Evolutionary conservation across 2,888 invertebrate genomes (phyloP), one percentile per base, ranked within the genome.

Genomic region (Idaea aversata): DNA sequence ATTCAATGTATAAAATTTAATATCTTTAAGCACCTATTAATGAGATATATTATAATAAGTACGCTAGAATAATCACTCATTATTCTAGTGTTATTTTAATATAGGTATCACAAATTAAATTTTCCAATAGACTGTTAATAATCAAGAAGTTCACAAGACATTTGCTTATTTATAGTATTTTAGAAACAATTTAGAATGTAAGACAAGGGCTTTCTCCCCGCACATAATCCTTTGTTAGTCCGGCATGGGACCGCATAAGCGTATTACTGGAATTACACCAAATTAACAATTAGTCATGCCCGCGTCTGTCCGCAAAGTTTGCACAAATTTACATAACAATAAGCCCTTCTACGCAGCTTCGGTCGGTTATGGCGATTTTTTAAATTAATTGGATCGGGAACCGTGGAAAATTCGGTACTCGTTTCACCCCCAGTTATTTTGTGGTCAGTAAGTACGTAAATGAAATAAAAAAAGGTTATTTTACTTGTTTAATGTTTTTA

Each of bases 261-360:
- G 64, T 67, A 69, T 69, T 69, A 67, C 58, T 6, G 60, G 89
- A 88, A 91, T 93, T 91, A 91, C 65, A 78, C 82, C 86, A 90
- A 91, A 92, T 92, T 91, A 92, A 91, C 91, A 93, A 92, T 93
- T 92, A 93, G 92, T 89, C 93, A 91, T 88, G 91, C 88, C 91
- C 85, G 85, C 82, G 90, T 87, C 89, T 90, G 90, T 80, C 85
- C 78, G 80, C 86, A 83, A 89, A 91, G 90, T 92, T 91, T 89
- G 88, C 90, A 85, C 88, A 88, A 85, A 93, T 93, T 91, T 91
- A 91, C 92, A 93, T 92, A 88, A 93, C 92, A 93, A 93, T 90
- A 88, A 86, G 85, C 89, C 90, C 88, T 88, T 85, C 82, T 78
- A 78, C 77, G 75, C 75, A 77, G 77, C 76, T 79, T 76, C 75